Conservation (phyloP, 1,140 invertebrate genomes). For the Rhagoletis pomonella region DNA sequence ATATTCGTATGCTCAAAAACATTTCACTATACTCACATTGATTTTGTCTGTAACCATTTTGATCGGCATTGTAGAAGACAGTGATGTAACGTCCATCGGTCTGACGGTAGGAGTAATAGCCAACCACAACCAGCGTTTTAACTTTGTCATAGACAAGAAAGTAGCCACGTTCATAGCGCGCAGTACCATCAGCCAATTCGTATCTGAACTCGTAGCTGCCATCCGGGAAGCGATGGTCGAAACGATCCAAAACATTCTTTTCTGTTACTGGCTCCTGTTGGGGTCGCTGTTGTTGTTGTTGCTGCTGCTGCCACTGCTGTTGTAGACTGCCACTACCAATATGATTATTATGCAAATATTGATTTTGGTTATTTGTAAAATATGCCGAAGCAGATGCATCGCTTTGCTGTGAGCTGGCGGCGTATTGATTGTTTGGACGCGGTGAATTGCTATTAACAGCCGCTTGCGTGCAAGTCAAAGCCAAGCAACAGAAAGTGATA, state of each 20-base stretch:
- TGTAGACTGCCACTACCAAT: constrained; percentile 33
- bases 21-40: constrained; percentile 65
- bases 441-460: neutral
- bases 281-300: no score
- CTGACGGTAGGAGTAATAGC: constrained; percentile 71
- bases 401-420: neutral
- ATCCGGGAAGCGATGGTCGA: constrained; percentile 70
- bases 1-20: neutral
- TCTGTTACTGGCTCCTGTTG: neutral
- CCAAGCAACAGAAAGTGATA: neutral
- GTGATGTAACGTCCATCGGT: constrained; percentile 67
- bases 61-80: constrained; percentile 72
- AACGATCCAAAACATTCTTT: constrained; percentile 63
- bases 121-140: constrained; percentile 69
- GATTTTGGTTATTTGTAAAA: constrained; percentile 39
- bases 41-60: constrained; percentile 70
- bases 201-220: constrained; percentile 71
- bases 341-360: neutral
- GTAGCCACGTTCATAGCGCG: constrained; percentile 70
- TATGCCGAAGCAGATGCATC: neutral
- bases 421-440: constrained; percentile 26
- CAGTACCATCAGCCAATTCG: constrained; percentile 67
- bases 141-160: constrained; percentile 64
- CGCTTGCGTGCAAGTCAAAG: neutral
- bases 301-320: neutral